Evolutionary conservation across 2,888 invertebrate species (phyloP).

Genomic region (Athalia cordata): DNA sequence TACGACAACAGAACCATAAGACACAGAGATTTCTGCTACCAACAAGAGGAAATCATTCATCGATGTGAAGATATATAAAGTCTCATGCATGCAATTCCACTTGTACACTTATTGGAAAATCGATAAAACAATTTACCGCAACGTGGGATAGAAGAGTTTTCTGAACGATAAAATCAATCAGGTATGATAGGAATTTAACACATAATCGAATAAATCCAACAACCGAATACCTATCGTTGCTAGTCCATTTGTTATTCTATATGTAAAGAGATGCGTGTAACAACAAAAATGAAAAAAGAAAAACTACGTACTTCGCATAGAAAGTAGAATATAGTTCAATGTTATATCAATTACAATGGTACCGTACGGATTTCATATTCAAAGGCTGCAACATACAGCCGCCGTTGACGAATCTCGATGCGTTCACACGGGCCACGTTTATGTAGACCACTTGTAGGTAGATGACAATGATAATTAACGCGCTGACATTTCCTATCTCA

Average conservation of each 20-base stretch:
- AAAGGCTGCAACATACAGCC: constrained; percentile 13
- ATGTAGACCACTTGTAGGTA: neutral
- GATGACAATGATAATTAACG: constrained; percentile 22
- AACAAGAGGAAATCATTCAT: constrained; percentile 36
- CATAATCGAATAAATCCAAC: no score
- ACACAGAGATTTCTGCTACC: constrained; percentile 32
- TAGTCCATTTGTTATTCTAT: neutral
- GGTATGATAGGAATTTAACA: no score
- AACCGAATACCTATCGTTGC: no score
- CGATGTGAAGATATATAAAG: constrained; percentile 23
- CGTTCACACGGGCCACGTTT: constrained; percentile 6
- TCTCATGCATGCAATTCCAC: no score
- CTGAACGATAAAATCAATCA: no score
- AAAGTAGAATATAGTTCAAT: constrained; percentile 5
- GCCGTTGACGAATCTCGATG: constrained; percentile 23
- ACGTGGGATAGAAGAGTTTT: no score
- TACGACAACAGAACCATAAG: constrained; percentile 43
- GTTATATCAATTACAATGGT: constrained; percentile 41
- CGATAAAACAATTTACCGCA: no score
- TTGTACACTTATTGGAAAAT: no score
- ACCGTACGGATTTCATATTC: constrained; percentile 36
- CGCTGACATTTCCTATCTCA: constrained; percentile 34
- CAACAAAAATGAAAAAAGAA: neutral
- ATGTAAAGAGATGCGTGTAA: neutral
- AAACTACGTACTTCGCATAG: neutral